Evolutionary conservation across 2,888 invertebrate genomes (phyloP), one percentile per base, ranked within the genome.

Genomic region (Drosophila fungiperda): DNA sequence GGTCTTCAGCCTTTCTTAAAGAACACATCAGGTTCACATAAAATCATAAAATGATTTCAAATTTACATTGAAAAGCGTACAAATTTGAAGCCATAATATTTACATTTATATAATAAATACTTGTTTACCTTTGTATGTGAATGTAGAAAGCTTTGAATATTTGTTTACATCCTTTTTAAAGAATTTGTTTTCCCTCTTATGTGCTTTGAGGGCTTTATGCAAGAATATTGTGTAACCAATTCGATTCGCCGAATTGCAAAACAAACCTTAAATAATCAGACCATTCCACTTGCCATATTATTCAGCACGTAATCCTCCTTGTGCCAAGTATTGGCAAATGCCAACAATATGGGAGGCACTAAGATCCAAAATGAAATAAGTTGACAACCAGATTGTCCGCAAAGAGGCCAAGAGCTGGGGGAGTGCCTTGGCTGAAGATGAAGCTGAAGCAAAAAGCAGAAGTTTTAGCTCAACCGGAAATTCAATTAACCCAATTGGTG

Each of bases 401-500:
- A 29, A 11, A 38, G 20, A 52, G 29, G 33, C 35, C 53, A 55
- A 20, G 15, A 49, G 52, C 48, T 42, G 57, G 12, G 36, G 68
- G 40, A 57, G 42, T 35, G 55, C 35, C 42, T 35, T 20, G 36
- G 38, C 53, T 35, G 29, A 40, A 54, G 48, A 20, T 55, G 20
- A 45, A 12, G 20, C 3, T 20, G 20, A 23, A 4, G 15, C 15
- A 45, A n/a, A 50, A 33, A n/a, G 52, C 9, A 26, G 20, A 45
- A 42, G 61, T 78, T 67, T 52, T n/a, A 71, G 73, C 74, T 82
- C 63, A 72, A 80, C 83, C 78, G 74, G 70, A 89, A 89, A 85
- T 87, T 89, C 80, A 89, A 87, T 89, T 87, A 89, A 85, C 83
- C 78, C 83, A 83, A 89, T 85, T 85, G 89, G 65, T 63, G 53